Percentiles rank a stretch among this genome's conserved stretches.
Conservation (phyloP, 2,797 vertebrate genomes). For the Jordanella pulchra region DNA sequence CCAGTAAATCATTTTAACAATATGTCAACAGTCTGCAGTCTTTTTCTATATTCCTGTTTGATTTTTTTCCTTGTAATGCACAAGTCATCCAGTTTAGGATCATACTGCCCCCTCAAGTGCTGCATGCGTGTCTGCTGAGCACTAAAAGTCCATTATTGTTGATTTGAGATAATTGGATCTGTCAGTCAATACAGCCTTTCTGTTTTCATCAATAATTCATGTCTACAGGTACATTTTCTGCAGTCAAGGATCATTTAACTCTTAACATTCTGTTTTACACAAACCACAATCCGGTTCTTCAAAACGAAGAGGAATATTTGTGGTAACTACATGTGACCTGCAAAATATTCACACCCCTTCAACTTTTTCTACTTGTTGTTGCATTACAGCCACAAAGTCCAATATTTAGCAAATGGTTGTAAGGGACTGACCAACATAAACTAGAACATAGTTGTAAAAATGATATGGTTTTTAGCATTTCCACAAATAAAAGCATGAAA, state of each 20-base stretch:
- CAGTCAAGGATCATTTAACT: constrained; percentile 50
- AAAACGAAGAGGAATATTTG: constrained; percentile 24
- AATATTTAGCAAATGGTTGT: no score
- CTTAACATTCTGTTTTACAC: constrained; percentile 26
- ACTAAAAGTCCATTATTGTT: constrained; percentile 47
- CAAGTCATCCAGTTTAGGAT: constrained; percentile 10
- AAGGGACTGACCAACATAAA: no score
- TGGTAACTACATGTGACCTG: background rate
- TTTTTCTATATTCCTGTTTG: constrained; percentile 3
- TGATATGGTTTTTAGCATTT: no score
- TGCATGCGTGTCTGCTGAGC: constrained; percentile 17
- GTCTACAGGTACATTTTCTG: constrained; percentile 53
- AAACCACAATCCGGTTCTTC: constrained; percentile 11
- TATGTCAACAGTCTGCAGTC: constrained; percentile 10
- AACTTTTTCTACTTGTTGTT: no score
- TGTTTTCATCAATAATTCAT: constrained; percentile 68
- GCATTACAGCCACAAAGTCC: no score
- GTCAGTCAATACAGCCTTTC: constrained; percentile 57
- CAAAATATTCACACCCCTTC: constrained; percentile 9
- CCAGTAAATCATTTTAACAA: constrained; percentile 12
- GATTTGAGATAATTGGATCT: constrained; percentile 58
- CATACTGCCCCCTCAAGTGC: background rate
- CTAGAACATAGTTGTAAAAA: no score
- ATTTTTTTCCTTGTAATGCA: constrained; percentile 11
- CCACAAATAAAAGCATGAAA: no score